Base-by-base conservation (phyloP, 2,888 invertebrate species). In the Teleiodes luculella region DNA sequence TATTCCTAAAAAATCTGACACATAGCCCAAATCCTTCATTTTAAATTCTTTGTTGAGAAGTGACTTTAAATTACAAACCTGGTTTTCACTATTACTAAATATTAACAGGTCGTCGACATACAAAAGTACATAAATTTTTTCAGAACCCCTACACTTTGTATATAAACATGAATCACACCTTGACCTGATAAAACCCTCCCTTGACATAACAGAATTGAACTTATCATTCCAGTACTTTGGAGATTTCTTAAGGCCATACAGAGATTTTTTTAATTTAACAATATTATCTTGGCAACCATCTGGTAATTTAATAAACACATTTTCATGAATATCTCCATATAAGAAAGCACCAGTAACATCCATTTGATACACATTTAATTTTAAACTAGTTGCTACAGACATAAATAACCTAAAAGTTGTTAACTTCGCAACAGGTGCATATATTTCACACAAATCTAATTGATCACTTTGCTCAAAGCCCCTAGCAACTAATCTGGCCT, bases 401-500 rank as follows among this genome's bases (percentile, higher is more conserved):
- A 63, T 16, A 56, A 64, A 63, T 6, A 61, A 13, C 45, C 64
- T 62, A 45, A 66, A 61, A 20, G 61, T 62, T 18, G 56, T 7
- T n/a, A 63, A 50, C 14, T 60, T 64, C 6, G 64, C 63, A 7
- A 66, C 62, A 5, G 61, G 64, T 7, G 62, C 56, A 57, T 64
- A 64, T 10, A 59, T 47, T 5, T 64, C 58, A 55, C 51, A 35
- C 18, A 54, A 36, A 49, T 41, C 4, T 20, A 54, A 30, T 20
- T 16, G 4, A 53, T 59, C 33, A 36, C 51, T 10, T 36, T 59
- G 61, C 31, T 64, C 58, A 57, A 64, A 62, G 1, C 62, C 61
- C 31, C 58, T 47, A 2, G 62, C 62, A 7, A 62, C 59, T 16
- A 62, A 46, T 10, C 60, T 54, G 18, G 61, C 63, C 39, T 61